Base-by-base conservation (phyloP, 2,888 invertebrate species). In the Lepetodrilus schrolli region DNA sequence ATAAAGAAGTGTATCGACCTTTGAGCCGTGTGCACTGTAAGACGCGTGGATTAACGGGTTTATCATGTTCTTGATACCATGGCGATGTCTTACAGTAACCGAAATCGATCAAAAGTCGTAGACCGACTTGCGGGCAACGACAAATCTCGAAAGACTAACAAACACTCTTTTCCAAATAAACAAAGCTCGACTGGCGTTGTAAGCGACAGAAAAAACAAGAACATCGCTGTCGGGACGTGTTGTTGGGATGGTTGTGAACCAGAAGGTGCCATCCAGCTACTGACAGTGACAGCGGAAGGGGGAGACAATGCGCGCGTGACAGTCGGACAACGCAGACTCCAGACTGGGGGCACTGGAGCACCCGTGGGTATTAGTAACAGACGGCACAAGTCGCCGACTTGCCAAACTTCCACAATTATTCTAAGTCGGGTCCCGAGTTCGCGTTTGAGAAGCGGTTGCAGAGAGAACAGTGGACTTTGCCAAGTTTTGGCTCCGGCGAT, bases 121-220 rank as follows among this genome's bases (percentile, higher is more conserved):
- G 58, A 17, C 34, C 34, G 21, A 21, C 58, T 30, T 58, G 13
- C 30, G 30, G 58, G 58, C 23, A 23, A 58, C 34, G 58, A 17
- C 26, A 58, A 58, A 58, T 58, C 58, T 58, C 58, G n/a, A 26
- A 30, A 58, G 58, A 58, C 58, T 34, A 58, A 58, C 58, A 58
- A 58, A 58, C 58, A 58, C 26, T n/a, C 58, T 58, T 34, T 58
- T 58, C 30, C 58, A 58, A 58, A 58, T 58, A 58, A 26, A 58
- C 58, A 58, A 30, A 58, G 58, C 34, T n/a, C 26, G n/a, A 30
- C 58, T 30, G 30, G 30, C 26, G 58, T 58, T 34, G 58, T 30
- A 30, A 34, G 30, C 58, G 30, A 30, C 58, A 58, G 30, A 58
- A 58, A 30, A 58, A 58, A 13, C 23, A 58, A 58, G 30, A 58